Evolutionary conservation across 2,113 vertebrate genomes (phyloP).

Genomic region (Nesogale talazaci): DNA sequence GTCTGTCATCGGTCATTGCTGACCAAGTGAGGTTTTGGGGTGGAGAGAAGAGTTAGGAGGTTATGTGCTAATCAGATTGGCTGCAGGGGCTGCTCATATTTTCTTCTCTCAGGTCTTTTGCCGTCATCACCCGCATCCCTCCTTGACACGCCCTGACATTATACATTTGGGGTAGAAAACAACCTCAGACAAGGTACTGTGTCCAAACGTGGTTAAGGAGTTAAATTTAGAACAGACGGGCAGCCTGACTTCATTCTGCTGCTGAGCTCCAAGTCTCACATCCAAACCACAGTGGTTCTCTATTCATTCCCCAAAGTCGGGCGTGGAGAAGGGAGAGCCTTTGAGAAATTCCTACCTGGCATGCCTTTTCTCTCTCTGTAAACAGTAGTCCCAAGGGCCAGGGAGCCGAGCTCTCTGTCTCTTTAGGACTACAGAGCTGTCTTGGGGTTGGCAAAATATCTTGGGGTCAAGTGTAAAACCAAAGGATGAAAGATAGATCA

Average conservation of each 20-base stretch:
- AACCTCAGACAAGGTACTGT: constrained; percentile 81
- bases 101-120: constrained; percentile 57
- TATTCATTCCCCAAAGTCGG: constrained; percentile 73
- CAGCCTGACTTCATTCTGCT: constrained; percentile 81
- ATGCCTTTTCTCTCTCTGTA: constrained; percentile 16
- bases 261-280: constrained; percentile 57
- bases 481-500: not conserved
- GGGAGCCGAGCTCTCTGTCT: not conserved
- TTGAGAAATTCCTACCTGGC: constrained; percentile 71
- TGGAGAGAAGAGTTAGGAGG: constrained; percentile 14
- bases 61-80: constrained; percentile 63
- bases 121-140: constrained; percentile 55
- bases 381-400: not conserved
- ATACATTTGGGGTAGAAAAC: constrained; percentile 77
- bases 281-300: constrained; percentile 81
- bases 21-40: constrained; percentile 44
- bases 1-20: not conserved
- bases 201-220: constrained; percentile 77
- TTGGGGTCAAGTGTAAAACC: not conserved
- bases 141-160: constrained; percentile 73
- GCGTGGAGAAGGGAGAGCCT: constrained; percentile 37
- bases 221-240: constrained; percentile 81
- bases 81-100: constrained; percentile 43
- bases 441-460: not conserved
- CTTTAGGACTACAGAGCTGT: not conserved